Evolutionary conservation across 2,888 invertebrate species (phyloP), one percentile per base, ranked within the genome.

Genomic region (Congeria kusceri): DNA sequence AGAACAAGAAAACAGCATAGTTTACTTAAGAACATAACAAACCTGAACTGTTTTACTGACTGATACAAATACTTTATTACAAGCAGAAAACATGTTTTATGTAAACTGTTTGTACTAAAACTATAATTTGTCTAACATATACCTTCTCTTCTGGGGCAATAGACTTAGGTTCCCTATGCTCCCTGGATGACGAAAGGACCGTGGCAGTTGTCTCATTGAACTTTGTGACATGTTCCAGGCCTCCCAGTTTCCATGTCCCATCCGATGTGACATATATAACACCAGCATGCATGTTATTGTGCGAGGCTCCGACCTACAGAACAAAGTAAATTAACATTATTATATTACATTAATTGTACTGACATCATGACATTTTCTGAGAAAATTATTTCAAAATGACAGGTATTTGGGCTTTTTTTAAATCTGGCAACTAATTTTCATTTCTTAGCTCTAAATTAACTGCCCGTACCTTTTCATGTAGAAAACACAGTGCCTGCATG

Each of bases 221-320:
- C 95, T 29, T 96, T 96, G 83, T 96, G 95, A 89, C 83, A 83
- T 92, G 96, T 92, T 98, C 97, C 90, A 98, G 94, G 4, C 97
- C 97, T 15, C 97, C 97, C 39, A 98, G 94, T 91, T 97, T 97
- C 98, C 98, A 98, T 74, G 95, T 95, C 0, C 97, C 97, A 94
- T 97, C 97, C 20, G 95, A 95, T 29, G 96, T 96, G 9, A 98
- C 96, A 94, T 97, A 98, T 78, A 98, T 95, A 4, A 97, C 96
- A 83, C 96, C 95, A 84, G 95, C 94, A 92, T 96, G 96, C 9
- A 98, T 95, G 94, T 98, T 98, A 84, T 98, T 96, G 93, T 98
- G 98, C 9, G 97, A 86, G 23, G 91, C 70, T 15, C 86, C 88
- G 29, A 86, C 91, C 93, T 93, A 73, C 7, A 82, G 77, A 78